Evolutionary conservation across 2,888 invertebrate genomes (phyloP).

Genomic region (Gymnoscelis rufifasciata): DNA sequence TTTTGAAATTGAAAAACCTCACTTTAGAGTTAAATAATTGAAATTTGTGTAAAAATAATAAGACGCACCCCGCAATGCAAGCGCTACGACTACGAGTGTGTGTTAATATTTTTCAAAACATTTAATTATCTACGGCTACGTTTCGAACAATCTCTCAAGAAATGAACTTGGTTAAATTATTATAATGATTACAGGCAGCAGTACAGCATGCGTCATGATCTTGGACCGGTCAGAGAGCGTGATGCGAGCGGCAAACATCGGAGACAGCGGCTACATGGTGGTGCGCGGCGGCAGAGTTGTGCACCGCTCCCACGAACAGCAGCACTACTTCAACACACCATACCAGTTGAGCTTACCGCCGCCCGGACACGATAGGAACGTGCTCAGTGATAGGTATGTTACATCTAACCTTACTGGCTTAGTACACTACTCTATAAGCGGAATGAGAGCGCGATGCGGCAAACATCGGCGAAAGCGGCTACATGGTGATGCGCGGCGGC

Average conservation of each 20-base stretch:
- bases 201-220: slow-evolving; percentile 97
- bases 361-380: slow-evolving; percentile 90
- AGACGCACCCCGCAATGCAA: no score
- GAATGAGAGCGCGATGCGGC: not conserved
- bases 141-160: no score
- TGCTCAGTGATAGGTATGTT: slow-evolving; percentile 90
- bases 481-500: slow-evolving; percentile 93
- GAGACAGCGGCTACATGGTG: slow-evolving; percentile 98
- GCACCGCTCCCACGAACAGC: slow-evolving; percentile 96
- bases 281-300: slow-evolving; percentile 92
- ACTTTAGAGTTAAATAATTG: no score
- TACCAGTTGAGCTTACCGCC: slow-evolving; percentile 97
- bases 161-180: no score
- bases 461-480: slow-evolving; percentile 88
- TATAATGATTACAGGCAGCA: slow-evolving; percentile 84
- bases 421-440: not conserved
- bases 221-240: slow-evolving; percentile 93
- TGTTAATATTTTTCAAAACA: no score
- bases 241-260: slow-evolving; percentile 97
- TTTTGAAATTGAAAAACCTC: no score
- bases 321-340: slow-evolving; percentile 99
- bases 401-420: no score
- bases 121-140: no score
- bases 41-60: no score
- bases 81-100: no score